Percentiles rank a stretch among this genome's conserved stretches.
These are phyloP conservation scores for Silurus lanzhouensis DNA, from an alignment of 2,797 vertebrate species.

Conservation along the genomic window DNA sequence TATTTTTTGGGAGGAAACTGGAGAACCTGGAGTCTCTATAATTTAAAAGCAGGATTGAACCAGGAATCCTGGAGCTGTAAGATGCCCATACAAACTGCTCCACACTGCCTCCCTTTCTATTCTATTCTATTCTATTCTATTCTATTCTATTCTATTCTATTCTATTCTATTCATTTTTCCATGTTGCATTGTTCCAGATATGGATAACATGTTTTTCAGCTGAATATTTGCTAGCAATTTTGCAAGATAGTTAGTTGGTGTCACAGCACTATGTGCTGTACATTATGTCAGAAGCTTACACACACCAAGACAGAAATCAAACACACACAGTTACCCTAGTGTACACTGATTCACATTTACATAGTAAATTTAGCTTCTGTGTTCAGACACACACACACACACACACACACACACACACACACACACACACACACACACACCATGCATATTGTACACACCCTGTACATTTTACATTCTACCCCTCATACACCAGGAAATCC, in stretches of 20 bases:
- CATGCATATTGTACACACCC: background rate
- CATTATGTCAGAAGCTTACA: too few species aligned
- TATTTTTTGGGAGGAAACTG: conserved; percentile 3
- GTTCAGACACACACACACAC: background rate
- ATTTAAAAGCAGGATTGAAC: background rate
- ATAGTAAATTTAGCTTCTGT: too few species aligned
- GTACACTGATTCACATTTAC: too few species aligned
- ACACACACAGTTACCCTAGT: too few species aligned
- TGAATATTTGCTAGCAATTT: background rate
- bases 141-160: too few species aligned
- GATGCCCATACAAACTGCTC: too few species aligned
- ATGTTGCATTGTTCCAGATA: background rate
- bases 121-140: too few species aligned
- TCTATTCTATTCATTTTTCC: background rate
- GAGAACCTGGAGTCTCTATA: background rate
- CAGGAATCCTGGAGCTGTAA: background rate
- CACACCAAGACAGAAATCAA: too few species aligned
- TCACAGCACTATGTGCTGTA: background rate
- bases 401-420: background rate
- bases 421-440: background rate
- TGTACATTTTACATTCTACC: background rate
- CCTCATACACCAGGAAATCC: background rate
- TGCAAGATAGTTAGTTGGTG: background rate
- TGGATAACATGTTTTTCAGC: background rate
- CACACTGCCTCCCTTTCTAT: background rate